phyloP scores from a whole-genome alignment of 1,140 invertebrate species.

The Pogonomyrmex californicus region DNA sequence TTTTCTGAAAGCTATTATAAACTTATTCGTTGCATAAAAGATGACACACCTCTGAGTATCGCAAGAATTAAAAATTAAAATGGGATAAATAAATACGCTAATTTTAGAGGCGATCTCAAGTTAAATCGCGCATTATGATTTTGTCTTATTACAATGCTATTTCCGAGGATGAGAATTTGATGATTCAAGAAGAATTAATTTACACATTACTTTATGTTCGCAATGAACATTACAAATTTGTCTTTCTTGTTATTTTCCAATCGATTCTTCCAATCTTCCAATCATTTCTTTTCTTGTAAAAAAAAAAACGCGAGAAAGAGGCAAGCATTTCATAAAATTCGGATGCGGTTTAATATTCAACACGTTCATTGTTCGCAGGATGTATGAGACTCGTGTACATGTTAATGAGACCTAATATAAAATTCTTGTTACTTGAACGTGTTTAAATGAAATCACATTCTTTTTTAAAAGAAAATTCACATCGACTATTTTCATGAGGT shows the following conservation, averaged over 20 bases:
- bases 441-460: not conserved
- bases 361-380: not conserved
- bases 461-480: not conserved
- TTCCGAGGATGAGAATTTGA: not conserved
- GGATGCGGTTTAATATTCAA: not conserved
- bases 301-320: conserved; percentile 27
- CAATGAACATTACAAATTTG: not conserved
- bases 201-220: not conserved
- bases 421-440: not conserved
- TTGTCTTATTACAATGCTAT: not conserved
- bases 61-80: not conserved
- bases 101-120: not conserved
- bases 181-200: not conserved
- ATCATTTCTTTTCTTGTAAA: conserved; percentile 9
- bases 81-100: not conserved
- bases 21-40: not conserved
- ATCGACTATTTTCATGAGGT: not conserved
- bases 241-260: not conserved
- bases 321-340: not conserved
- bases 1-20: not conserved
- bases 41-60: not conserved
- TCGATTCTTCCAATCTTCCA: not conserved
- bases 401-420: not conserved
- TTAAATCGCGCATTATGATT: not conserved
- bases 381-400: not conserved